These are phyloP conservation scores for Lepidocolaptes lacrymiger DNA, from an alignment of 2,797 vertebrate species.

Conservation along the genomic window DNA sequence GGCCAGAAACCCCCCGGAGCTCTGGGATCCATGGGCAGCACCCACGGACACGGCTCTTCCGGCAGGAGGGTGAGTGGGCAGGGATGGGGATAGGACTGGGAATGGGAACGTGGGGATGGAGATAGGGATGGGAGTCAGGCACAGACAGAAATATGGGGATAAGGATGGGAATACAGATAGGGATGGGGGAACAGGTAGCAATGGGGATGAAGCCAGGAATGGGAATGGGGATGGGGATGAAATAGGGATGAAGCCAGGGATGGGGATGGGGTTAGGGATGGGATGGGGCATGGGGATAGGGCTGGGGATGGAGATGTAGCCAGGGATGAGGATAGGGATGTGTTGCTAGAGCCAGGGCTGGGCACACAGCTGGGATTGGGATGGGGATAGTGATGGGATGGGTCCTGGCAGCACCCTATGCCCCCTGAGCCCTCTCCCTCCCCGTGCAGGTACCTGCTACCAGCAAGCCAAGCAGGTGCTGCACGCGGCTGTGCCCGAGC, in stretches of 20 bases:
- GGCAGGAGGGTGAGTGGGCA: constrained; percentile 80
- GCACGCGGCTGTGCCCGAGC: constrained; percentile 86
- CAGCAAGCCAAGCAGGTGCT: constrained; percentile 87
- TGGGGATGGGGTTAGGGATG: too few species aligned
- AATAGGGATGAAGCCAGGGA: neutral
- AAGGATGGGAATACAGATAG: neutral
- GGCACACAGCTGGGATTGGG: neutral
- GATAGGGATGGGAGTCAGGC: too few species aligned
- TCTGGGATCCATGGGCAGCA: neutral
- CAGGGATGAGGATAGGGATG: neutral
- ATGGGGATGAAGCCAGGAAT: too few species aligned
- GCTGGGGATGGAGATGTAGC: neutral
- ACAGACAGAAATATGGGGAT: too few species aligned
- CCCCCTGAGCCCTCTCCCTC: neutral
- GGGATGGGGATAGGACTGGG: neutral
- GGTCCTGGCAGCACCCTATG: neutral
- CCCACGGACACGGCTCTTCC: constrained; percentile 69
- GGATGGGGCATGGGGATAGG: too few species aligned
- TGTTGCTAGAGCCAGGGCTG: too few species aligned
- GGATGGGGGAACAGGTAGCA: too few species aligned
- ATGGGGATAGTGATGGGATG: neutral
- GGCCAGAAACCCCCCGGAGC: constrained; percentile 69
- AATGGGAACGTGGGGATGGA: neutral
- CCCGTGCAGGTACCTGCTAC: constrained; percentile 81
- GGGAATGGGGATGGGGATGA: neutral